Evolutionary conservation across 2,797 vertebrate genomes (phyloP), one percentile per base, ranked within the genome.

Genomic region (Takifugu rubripes): DNA sequence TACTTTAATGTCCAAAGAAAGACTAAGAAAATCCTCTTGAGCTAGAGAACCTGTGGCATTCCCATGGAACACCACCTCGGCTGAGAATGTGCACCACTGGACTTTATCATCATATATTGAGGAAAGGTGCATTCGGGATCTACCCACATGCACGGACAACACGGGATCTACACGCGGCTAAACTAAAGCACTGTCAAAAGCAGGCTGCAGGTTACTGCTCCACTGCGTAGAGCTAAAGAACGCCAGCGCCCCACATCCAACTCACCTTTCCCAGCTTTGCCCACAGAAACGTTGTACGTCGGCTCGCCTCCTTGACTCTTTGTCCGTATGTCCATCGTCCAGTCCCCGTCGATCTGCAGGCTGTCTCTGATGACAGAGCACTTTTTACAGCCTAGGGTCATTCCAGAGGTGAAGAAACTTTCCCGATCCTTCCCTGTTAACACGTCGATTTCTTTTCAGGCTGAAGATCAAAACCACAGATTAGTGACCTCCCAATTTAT

Each of bases 341-440:
- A 97, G 82, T 98, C 96, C 0, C 77, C 77, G 0, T 99, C 97
- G 1, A 89, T 26, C 0, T 85, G 83, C 72, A 99, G 92, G 88
- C 93, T 95, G 91, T 99, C 97, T 92, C 97, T 94, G 92, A 99
- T 97, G 90, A 99, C 96, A 17, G 97, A 98, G 90, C 96, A 99
- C 90, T 99, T 99, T 92, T 96, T 98, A 67, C 84, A 90, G 78
- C 96, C 97, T 84, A 98, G 89, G 84, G 94, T 95, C 88, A 98
- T 69, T 76, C 96, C 96, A 12, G 82, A 82, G 90, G 93, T 95
- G 89, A 96, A 98, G 91, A 99, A 96, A 66, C 84, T 89, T 87
- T 92, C 87, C 48, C 96, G 91, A 81, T 99, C 95, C 84, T 95
- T 96, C 87, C 94, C 95, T 90, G 91, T 81, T 80, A 98, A 65